A percentile compares a stretch with the other conserved stretches of the same genome.
Evolutionary conservation across 2,888 invertebrate species (phyloP).

Genomic region (Perithous albicinctus): DNA sequence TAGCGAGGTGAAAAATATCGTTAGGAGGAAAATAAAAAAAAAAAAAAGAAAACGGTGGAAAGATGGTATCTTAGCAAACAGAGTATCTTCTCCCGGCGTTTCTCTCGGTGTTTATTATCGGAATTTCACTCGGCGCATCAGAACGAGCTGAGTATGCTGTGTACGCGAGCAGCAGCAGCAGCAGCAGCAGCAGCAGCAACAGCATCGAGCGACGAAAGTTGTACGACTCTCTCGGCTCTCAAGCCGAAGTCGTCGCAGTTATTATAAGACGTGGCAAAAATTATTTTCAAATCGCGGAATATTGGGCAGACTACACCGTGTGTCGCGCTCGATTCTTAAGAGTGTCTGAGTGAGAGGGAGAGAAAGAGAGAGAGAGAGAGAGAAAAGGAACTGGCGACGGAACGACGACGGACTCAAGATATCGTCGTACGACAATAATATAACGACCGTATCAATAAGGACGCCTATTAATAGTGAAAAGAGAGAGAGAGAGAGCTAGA

Average conservation of each 20-base stretch:
- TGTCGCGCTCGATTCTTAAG: constrained; percentile 1
- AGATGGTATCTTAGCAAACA: neutral
- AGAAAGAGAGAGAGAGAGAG: constrained; percentile 1
- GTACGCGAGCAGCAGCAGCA: constrained; percentile 4
- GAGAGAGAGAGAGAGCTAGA: constrained; percentile 38
- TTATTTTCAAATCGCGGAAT: constrained; percentile 61
- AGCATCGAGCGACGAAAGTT: constrained; percentile 64
- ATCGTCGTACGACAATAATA: constrained; percentile 65
- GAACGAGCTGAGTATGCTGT: constrained; percentile 29
- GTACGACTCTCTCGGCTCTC: constrained; percentile 50
- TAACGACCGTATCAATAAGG: constrained; percentile 68
- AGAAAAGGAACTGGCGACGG: neutral
- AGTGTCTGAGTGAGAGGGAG: neutral
- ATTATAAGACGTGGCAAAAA: constrained; percentile 51
- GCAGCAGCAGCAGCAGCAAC: neutral
- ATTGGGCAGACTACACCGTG: constrained; percentile 25
- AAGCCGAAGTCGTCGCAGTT: constrained; percentile 20
- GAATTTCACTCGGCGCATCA: constrained; percentile 65
- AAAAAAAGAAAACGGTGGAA: constrained; percentile 8
- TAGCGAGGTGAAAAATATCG: neutral
- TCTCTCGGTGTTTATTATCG: constrained; percentile 59
- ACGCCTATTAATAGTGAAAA: constrained; percentile 68
- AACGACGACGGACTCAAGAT: constrained; percentile 59
- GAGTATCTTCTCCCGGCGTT: constrained; percentile 20
- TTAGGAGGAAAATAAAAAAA: neutral